These are phyloP conservation scores for Hydroisotoma schaefferi DNA, from an alignment of 2,888 invertebrate species.

Conservation along the genomic window DNA sequence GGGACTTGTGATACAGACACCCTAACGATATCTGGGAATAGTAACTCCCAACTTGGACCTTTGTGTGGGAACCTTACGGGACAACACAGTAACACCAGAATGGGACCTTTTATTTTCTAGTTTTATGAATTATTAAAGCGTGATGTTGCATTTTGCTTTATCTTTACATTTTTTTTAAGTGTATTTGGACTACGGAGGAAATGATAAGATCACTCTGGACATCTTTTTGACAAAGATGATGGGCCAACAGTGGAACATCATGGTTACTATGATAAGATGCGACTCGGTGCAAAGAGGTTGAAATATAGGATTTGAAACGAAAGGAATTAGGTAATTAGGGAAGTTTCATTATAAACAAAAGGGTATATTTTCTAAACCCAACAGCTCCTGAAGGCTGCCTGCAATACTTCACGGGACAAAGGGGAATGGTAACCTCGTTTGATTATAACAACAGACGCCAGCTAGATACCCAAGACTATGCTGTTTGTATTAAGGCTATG, in stretches of 20 bases:
- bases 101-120: neutral
- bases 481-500: slow-evolving; percentile 35
- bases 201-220: slow-evolving; percentile 35
- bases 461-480: slow-evolving; percentile 43
- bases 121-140: neutral
- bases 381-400: slow-evolving; percentile 44
- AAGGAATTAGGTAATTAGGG: slow-evolving; percentile 1
- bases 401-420: slow-evolving; percentile 40
- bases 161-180: slow-evolving; percentile 22
- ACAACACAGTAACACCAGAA: slow-evolving; percentile 38
- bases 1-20: slow-evolving; percentile 40
- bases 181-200: slow-evolving; percentile 41
- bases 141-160: neutral
- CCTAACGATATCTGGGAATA: slow-evolving; percentile 33
- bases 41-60: slow-evolving; percentile 32
- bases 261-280: slow-evolving; percentile 43
- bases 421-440: slow-evolving; percentile 41
- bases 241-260: slow-evolving; percentile 40
- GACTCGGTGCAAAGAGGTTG: slow-evolving; percentile 36
- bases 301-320: neutral
- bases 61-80: slow-evolving; percentile 40
- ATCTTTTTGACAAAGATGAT: slow-evolving; percentile 24
- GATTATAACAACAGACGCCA: slow-evolving; percentile 37
- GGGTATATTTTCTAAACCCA: neutral
- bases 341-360: neutral